Evolutionary conservation across 1,140 invertebrate species (phyloP), one percentile per base, ranked within the genome.

Genomic region (Neocloeon triangulifer): DNA sequence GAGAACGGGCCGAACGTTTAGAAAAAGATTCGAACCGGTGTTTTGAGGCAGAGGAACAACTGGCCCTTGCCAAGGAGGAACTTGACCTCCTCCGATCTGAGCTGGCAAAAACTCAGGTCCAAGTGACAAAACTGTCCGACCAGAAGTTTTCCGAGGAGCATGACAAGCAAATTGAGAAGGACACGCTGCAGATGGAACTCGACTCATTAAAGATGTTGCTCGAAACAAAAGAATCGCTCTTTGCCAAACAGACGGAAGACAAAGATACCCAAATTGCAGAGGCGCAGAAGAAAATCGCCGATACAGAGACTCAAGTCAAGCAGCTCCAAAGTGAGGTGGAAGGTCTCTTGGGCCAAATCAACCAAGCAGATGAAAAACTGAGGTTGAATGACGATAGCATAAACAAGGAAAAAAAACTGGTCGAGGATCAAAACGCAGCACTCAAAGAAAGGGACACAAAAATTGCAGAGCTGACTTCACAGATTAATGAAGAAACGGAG

Each of bases 1-100:
- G 51, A 20, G 50, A 56, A 33, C 48, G 55, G 36, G 37, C 50
- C 5, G 54, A 61, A 41, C 47, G 52, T 20, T 40, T 61, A 0
- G 62, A 66, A 46, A 41, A 42, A 32, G 58, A 63, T 23, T 53
- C 48, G 10, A 55, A 51, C 20, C 60, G 56, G 37, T 41, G 61
- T n/a, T 62, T 63, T 27, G 61, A 67, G 43, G 42, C 55, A 3
- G 61, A 64, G 38, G 61, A 65, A 42, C 51, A 55, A 41, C 41
- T 64, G n/a, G 39, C 53, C n/a, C 14, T 34, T 14, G 25, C 14
- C 8, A 37, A 37, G n/a, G n/a, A n/a, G n/a, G n/a, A n/a, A n/a
- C n/a, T n/a, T n/a, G n/a, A n/a, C n/a, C n/a, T n/a, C n/a, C n/a
- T n/a, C n/a, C n/a, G n/a, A n/a, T n/a, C n/a, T n/a, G n/a, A n/a